Conservation (phyloP, 2,888 invertebrate species). For the Mermis nigrescens region DNA sequence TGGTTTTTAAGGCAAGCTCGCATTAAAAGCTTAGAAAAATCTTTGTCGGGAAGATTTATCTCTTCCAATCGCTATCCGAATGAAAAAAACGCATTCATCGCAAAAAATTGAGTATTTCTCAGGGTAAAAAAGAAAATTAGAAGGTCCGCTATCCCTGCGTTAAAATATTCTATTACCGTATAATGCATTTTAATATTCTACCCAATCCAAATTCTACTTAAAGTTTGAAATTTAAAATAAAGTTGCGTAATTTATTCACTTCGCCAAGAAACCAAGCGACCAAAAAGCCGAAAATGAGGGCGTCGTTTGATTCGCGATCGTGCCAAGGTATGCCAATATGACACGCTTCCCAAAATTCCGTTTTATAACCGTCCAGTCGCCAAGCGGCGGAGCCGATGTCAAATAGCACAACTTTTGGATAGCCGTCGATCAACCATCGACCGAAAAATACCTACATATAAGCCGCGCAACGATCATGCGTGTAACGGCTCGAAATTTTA, state of each 20-base stretch:
- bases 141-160: not conserved
- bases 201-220: no score
- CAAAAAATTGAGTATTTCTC: no score
- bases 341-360: constrained; percentile 71
- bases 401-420: constrained; percentile 87
- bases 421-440: constrained; percentile 99
- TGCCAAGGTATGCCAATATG: constrained; percentile 79
- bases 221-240: not conserved
- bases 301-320: constrained; percentile 87
- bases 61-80: no score
- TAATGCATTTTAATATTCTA: no score
- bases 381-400: constrained; percentile 88
- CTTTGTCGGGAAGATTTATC: no score
- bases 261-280: constrained; percentile 75
- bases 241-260: constrained; percentile 40
- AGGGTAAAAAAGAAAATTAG: no score
- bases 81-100: no score
- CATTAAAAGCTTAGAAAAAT: no score
- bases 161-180: no score
- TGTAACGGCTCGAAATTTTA: no score
- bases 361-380: constrained; percentile 83
- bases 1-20: no score
- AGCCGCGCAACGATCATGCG: no score
- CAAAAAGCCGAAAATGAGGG: constrained; percentile 82
- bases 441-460: constrained; percentile 69